Evolutionary conservation across 35 echinoderm and acorn worm genomes (phyloP).

Genomic region (Anneissia japonica): DNA sequence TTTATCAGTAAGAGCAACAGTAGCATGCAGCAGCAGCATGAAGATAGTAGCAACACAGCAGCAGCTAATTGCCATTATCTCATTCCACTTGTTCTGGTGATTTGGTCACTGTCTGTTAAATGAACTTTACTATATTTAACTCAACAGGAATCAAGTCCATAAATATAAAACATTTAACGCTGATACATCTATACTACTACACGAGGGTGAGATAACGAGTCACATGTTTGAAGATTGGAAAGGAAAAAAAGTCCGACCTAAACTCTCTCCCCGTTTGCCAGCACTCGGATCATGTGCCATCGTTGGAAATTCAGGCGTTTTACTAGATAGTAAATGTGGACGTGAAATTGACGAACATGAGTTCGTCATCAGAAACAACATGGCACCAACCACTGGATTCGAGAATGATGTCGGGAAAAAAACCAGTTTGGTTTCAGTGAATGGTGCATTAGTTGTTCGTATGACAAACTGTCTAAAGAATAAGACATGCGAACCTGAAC

Average conservation of each 20-base stretch:
- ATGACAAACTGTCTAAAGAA: background rate
- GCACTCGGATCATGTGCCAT: constrained; percentile 15
- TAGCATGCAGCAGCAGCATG: too few relatives aligned
- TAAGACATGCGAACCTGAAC: background rate
- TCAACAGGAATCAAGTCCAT: too few relatives aligned
- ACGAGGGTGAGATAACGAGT: too few relatives aligned
- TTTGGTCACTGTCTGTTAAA: too few relatives aligned
- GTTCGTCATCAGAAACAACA: constrained; percentile 23
- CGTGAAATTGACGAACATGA: constrained; percentile 24
- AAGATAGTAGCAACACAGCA: too few relatives aligned
- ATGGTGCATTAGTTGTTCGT: background rate
- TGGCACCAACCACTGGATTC: constrained; percentile 1
- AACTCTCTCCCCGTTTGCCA: background rate
- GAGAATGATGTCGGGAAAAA: constrained; percentile 30
- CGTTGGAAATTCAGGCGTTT: constrained; percentile 27
- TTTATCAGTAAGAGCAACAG: too few relatives aligned
- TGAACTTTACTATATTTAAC: too few relatives aligned
- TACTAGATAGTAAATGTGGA: constrained; percentile 17
- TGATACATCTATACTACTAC: too few relatives aligned
- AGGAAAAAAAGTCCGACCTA: background rate
- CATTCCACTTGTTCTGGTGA: too few relatives aligned
- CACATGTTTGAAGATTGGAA: background rate
- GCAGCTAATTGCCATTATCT: too few relatives aligned
- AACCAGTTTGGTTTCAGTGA: constrained; percentile 10
- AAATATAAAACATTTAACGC: too few relatives aligned